Percentiles rank a stretch among this genome's conserved stretches.
phyloP scores from a whole-genome alignment of 2,888 invertebrate genomes.

The Anticlea derivata region DNA sequence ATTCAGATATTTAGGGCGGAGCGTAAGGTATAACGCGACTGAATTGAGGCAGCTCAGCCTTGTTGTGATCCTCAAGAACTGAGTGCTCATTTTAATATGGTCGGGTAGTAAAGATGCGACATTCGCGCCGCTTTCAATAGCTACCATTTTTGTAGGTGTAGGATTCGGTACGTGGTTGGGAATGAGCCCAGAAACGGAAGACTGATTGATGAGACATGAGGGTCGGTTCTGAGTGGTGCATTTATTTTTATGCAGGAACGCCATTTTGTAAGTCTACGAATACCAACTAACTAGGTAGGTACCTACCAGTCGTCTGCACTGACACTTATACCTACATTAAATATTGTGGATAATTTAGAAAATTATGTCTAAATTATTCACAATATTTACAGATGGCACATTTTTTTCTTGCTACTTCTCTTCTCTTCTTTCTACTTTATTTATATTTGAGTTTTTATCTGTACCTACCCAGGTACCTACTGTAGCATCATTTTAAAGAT shows the following conservation, averaged over 20 bases:
- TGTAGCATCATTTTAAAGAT: too few relatives aligned
- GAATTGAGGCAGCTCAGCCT: slow-evolving; percentile 38
- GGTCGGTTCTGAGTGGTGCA: not conserved
- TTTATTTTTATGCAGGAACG: slow-evolving; percentile 3
- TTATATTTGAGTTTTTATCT: too few relatives aligned
- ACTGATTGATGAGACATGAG: slow-evolving; percentile 5
- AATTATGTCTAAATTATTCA: too few relatives aligned
- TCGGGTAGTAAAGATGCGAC: slow-evolving; percentile 20
- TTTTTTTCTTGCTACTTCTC: too few relatives aligned
- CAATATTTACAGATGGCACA: too few relatives aligned
- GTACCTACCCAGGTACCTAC: too few relatives aligned
- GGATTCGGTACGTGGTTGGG: slow-evolving; percentile 15
- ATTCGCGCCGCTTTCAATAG: slow-evolving; percentile 12
- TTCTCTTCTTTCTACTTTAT: too few relatives aligned
- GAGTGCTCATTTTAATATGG: slow-evolving; percentile 27
- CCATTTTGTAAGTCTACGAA: not conserved
- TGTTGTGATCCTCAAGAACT: slow-evolving; percentile 2
- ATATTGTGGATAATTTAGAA: too few relatives aligned
- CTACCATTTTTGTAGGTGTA: slow-evolving; percentile 30
- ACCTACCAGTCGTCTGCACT: too few relatives aligned
- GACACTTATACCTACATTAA: too few relatives aligned
- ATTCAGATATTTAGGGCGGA: slow-evolving; percentile 56
- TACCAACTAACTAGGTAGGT: too few relatives aligned
- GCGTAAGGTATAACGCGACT: slow-evolving; percentile 47
- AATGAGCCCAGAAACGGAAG: slow-evolving; percentile 16